Evolutionary conservation across 1,140 invertebrate species (phyloP).

Genomic region (Drosophila elegans): DNA sequence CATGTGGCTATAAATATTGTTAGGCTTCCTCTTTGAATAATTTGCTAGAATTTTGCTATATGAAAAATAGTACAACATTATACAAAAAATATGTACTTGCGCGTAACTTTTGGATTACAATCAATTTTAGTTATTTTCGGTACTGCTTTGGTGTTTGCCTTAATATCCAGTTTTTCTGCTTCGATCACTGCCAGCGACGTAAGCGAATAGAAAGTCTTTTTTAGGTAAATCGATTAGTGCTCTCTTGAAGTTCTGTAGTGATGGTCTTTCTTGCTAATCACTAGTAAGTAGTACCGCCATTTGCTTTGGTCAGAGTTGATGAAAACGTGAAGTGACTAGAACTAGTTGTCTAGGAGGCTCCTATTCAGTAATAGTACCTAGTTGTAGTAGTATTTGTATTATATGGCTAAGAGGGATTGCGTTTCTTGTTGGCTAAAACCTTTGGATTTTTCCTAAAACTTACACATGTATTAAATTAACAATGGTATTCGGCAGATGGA

Average conservation of each 20-base stretch:
- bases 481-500: slow-evolving; percentile 69
- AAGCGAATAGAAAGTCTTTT: slow-evolving; percentile 75
- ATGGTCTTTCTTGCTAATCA: slow-evolving; percentile 63
- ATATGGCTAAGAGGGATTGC: slow-evolving; percentile 26
- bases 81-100: slow-evolving; percentile 76
- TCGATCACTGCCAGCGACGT: slow-evolving; percentile 57
- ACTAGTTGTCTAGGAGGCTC: slow-evolving; percentile 41
- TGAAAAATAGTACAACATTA: slow-evolving; percentile 76
- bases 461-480: slow-evolving; percentile 81
- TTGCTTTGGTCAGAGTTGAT: slow-evolving; percentile 71
- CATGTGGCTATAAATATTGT: slow-evolving; percentile 58
- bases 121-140: slow-evolving; percentile 33
- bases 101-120: slow-evolving; percentile 44
- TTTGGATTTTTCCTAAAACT: slow-evolving; percentile 54
- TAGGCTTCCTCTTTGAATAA: slow-evolving; percentile 22
- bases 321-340: slow-evolving; percentile 61
- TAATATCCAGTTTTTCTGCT: slow-evolving; percentile 48
- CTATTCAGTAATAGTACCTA: slow-evolving; percentile 20
- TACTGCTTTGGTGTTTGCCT: slow-evolving; percentile 69
- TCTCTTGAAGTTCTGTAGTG: slow-evolving; percentile 34
- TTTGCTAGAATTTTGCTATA: slow-evolving; percentile 56
- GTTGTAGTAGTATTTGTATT: slow-evolving; percentile 26
- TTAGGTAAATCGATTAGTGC: slow-evolving; percentile 71
- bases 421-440: slow-evolving; percentile 27
- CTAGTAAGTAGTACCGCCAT: slow-evolving; percentile 67